phyloP scores from a whole-genome alignment of 2,888 invertebrate species.

The Crepidodera aurea region DNA sequence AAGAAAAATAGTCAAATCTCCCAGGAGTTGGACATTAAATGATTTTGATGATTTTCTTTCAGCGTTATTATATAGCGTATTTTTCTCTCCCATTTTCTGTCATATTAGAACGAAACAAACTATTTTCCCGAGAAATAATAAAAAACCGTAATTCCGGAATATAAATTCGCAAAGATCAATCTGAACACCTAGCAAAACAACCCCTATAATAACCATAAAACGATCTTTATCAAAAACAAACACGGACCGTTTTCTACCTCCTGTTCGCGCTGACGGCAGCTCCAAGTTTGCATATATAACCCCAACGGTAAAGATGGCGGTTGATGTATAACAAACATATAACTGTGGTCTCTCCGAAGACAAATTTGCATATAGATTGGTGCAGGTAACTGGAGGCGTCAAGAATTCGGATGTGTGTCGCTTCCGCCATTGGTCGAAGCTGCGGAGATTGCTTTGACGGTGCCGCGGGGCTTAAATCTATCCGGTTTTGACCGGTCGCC shows the following conservation, averaged over 20 bases:
- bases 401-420: constrained; percentile 16
- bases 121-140: too few relatives aligned
- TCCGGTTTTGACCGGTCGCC: background rate
- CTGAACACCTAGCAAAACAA: background rate
- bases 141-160: too few relatives aligned
- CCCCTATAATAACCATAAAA: background rate
- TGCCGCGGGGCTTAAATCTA: background rate
- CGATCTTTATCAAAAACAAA: constrained; percentile 1
- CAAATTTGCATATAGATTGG: constrained; percentile 41
- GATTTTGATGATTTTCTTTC: too few relatives aligned
- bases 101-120: too few relatives aligned
- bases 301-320: constrained; percentile 33
- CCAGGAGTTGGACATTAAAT: too few relatives aligned
- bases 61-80: too few relatives aligned
- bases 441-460: constrained; percentile 5
- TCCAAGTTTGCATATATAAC: constrained; percentile 30
- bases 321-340: constrained; percentile 39
- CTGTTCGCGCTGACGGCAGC: constrained; percentile 18
- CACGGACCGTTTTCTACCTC: background rate
- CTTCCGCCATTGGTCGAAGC: constrained; percentile 17
- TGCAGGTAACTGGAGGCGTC: constrained; percentile 31
- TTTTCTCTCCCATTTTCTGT: too few relatives aligned
- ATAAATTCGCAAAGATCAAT: too few relatives aligned
- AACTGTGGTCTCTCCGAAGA: constrained; percentile 35
- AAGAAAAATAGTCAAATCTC: too few relatives aligned